Conservation (phyloP, 2,797 vertebrate genomes). For the Botia kubotai region DNA sequence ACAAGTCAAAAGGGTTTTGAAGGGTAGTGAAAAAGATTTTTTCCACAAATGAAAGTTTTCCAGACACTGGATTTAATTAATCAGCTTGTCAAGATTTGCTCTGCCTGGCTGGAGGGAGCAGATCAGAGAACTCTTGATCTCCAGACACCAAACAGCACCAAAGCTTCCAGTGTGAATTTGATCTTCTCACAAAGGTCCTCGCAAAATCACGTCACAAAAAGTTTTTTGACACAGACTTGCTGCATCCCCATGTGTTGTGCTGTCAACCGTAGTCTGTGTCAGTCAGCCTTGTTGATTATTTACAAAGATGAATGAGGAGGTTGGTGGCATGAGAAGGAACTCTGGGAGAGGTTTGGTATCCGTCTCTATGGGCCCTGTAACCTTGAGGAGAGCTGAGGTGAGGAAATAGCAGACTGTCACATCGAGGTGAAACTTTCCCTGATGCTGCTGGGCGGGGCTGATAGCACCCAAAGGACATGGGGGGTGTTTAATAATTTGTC, state of each 20-base stretch:
- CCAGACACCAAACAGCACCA: background rate
- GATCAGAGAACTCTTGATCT: slow-evolving; percentile 26
- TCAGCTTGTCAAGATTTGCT: slow-evolving; percentile 6
- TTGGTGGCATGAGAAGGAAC: background rate
- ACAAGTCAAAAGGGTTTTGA: background rate
- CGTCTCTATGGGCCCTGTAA: slow-evolving; percentile 14
- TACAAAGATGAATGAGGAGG: background rate
- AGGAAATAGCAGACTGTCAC: background rate
- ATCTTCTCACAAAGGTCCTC: slow-evolving; percentile 7
- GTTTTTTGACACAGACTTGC: slow-evolving; percentile 5
- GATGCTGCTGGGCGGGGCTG: background rate
- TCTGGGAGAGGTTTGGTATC: background rate
- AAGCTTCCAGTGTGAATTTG: background rate
- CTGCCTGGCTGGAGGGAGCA: background rate
- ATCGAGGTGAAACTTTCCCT: background rate
- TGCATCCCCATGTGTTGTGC: background rate
- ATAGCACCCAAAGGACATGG: background rate
- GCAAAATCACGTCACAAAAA: slow-evolving; percentile 8
- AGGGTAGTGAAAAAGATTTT: slow-evolving; percentile 1
- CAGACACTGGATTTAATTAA: slow-evolving; percentile 20
- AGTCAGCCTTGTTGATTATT: background rate
- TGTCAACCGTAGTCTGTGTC: background rate
- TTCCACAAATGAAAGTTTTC: background rate
- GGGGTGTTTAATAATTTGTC: background rate
- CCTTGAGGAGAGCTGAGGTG: background rate